These are phyloP conservation scores for Lampropteryx suffumata DNA, from an alignment of 2,888 invertebrate genomes.

Conservation along the genomic window DNA sequence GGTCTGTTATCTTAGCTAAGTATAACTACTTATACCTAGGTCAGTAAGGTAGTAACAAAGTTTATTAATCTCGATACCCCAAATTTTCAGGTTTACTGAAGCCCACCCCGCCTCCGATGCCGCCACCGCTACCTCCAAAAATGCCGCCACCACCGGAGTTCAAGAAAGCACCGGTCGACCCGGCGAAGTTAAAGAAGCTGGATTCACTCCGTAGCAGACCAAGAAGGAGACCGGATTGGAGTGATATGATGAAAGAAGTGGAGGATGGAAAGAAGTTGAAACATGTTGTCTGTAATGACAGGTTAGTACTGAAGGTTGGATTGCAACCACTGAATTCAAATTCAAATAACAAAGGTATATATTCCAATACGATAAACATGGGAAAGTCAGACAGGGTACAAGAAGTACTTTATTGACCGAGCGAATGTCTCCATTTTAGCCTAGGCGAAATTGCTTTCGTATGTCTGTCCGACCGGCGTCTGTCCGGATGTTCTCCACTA, in stretches of 20 bases:
- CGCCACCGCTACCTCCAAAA: constrained; percentile 88
- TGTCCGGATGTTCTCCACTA: too few relatives aligned
- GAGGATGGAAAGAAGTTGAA: constrained; percentile 90
- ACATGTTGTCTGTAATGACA: constrained; percentile 92
- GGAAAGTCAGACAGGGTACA: too few relatives aligned
- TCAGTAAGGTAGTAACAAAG: neutral
- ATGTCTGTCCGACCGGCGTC: too few relatives aligned
- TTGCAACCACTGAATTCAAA: too few relatives aligned
- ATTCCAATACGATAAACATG: too few relatives aligned
- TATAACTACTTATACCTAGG: too few relatives aligned
- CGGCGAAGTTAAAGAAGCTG: constrained; percentile 85
- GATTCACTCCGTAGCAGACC: constrained; percentile 90
- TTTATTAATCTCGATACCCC: neutral
- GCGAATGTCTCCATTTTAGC: too few relatives aligned
- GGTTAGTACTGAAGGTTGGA: constrained; percentile 37
- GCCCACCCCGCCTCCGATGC: constrained; percentile 84
- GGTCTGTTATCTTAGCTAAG: too few relatives aligned
- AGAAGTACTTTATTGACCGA: too few relatives aligned
- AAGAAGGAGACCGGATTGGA: constrained; percentile 93
- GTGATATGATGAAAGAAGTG: constrained; percentile 95
- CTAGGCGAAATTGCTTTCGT: too few relatives aligned
- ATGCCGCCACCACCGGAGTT: constrained; percentile 84
- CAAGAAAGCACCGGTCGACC: constrained; percentile 83
- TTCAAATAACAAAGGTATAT: too few relatives aligned
- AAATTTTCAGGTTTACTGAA: constrained; percentile 63